Conservation (phyloP, 2,888 invertebrate genomes). For the Agrilus cyanescens region DNA sequence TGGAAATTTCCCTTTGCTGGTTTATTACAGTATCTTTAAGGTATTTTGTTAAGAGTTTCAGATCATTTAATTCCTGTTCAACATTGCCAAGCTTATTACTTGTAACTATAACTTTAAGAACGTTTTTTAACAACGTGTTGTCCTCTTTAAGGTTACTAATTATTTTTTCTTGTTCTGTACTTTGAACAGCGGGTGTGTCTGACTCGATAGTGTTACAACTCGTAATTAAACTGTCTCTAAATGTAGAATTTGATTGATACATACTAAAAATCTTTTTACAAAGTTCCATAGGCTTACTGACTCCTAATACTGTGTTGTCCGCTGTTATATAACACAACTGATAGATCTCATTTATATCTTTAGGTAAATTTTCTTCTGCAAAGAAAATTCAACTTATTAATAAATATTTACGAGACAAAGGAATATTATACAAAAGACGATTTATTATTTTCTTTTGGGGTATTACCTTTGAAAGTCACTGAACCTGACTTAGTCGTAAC, state of each 20-base stretch:
- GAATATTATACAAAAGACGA: background rate
- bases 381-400: slow-evolving; percentile 5
- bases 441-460: background rate
- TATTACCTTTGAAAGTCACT: slow-evolving; percentile 28
- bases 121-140: slow-evolving; percentile 20
- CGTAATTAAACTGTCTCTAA: slow-evolving; percentile 3
- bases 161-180: slow-evolving; percentile 16
- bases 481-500: slow-evolving; percentile 17
- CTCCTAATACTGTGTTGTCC: slow-evolving; percentile 29
- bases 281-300: slow-evolving; percentile 30
- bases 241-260: slow-evolving; percentile 5
- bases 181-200: slow-evolving; percentile 4
- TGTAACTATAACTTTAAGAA: slow-evolving; percentile 6
- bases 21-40: slow-evolving; percentile 18
- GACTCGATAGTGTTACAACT: slow-evolving; percentile 7
- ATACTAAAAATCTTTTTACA: slow-evolving; percentile 2
- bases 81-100: slow-evolving; percentile 10
- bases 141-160: slow-evolving; percentile 22
- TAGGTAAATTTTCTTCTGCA: slow-evolving; percentile 27
- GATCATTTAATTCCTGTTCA: slow-evolving; percentile 20
- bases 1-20: slow-evolving; percentile 26
- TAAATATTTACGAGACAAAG: background rate
- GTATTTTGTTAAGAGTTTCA: slow-evolving; percentile 17
- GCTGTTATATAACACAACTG: slow-evolving; percentile 31
- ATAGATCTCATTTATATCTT: slow-evolving; percentile 26